Conservation (phyloP, 2,113 vertebrate genomes). For the Ammospiza nelsoni region DNA sequence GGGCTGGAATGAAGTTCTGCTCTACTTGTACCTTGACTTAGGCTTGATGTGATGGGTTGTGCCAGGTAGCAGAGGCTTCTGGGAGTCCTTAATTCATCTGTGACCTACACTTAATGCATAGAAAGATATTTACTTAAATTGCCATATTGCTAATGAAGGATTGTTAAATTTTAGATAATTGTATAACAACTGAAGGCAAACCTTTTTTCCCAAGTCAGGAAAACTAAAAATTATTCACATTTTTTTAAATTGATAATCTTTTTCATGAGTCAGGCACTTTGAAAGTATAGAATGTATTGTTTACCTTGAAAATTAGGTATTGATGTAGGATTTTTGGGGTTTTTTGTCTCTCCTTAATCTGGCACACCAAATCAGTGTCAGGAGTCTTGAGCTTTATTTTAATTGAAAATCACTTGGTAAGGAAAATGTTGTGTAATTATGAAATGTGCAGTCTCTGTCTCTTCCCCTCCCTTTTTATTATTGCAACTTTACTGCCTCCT, state of each 20-base stretch:
- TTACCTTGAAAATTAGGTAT: constrained; percentile 34
- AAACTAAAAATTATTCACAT: constrained; percentile 33
- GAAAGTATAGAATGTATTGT: constrained; percentile 42
- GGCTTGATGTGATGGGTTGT: constrained; percentile 75
- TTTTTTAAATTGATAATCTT: not conserved
- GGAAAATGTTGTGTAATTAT: constrained; percentile 70
- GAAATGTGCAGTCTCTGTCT: constrained; percentile 57
- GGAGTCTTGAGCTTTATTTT: constrained; percentile 67
- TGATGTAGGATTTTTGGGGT: not conserved
- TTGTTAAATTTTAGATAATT: constrained; percentile 61
- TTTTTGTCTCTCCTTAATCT: constrained; percentile 13
- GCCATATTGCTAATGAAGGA: constrained; percentile 47
- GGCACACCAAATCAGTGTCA: constrained; percentile 36
- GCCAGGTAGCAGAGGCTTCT: constrained; percentile 77
- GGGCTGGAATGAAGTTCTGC: constrained; percentile 83
- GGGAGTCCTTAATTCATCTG: constrained; percentile 71
- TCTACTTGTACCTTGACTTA: constrained; percentile 81
- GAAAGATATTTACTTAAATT: constrained; percentile 76
- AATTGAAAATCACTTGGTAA: constrained; percentile 77
- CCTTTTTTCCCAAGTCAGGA: constrained; percentile 43
- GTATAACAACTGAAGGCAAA: constrained; percentile 44
- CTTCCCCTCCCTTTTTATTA: constrained; percentile 66
- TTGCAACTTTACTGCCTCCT: constrained; percentile 53
- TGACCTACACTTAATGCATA: constrained; percentile 72
- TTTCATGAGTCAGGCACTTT: constrained; percentile 22